phyloP scores from a whole-genome alignment of 2,113 vertebrate species.

The Mesoclemmys tuberculata region DNA sequence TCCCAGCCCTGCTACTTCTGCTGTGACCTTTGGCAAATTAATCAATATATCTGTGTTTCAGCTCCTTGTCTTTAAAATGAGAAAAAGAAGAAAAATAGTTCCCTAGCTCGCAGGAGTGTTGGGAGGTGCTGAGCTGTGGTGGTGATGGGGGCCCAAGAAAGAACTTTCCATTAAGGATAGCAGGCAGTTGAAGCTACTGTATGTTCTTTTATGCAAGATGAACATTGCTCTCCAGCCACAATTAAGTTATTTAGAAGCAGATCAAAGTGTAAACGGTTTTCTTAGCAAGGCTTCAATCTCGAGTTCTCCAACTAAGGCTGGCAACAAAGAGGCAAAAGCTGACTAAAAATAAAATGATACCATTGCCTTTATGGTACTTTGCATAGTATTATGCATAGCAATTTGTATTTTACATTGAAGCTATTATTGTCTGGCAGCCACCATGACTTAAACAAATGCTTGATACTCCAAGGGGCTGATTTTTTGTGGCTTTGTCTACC shows the following conservation, averaged over 20 bases:
- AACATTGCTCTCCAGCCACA: fast-evolving
- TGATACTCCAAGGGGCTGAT: not conserved
- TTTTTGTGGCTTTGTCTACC: constrained; percentile 16
- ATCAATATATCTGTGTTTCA: not conserved
- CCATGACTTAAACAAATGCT: constrained; percentile 60
- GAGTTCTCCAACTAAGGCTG: not conserved
- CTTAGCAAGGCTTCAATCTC: not conserved
- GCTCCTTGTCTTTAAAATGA: not conserved
- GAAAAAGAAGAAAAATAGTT: not conserved
- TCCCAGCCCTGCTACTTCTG: fast-evolving
- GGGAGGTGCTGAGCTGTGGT: not conserved
- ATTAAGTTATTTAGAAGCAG: fast-evolving
- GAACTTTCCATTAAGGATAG: not conserved
- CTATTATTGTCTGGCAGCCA: constrained; percentile 71
- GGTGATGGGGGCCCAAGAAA: not conserved
- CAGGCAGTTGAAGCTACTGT: not conserved
- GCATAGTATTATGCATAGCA: constrained; percentile 57
- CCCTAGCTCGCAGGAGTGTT: not conserved
- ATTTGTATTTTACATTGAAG: constrained; percentile 67
- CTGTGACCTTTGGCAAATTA: fast-evolving
- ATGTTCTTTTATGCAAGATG: not conserved
- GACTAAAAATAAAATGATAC: constrained; percentile 49
- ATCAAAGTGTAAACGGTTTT: not conserved
- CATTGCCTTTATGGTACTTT: constrained; percentile 58
- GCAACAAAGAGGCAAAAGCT: constrained; percentile 7